Evolutionary conservation across 2,113 vertebrate genomes (phyloP), one percentile per base, ranked within the genome.

Genomic region (Ictalurus punctatus): DNA sequence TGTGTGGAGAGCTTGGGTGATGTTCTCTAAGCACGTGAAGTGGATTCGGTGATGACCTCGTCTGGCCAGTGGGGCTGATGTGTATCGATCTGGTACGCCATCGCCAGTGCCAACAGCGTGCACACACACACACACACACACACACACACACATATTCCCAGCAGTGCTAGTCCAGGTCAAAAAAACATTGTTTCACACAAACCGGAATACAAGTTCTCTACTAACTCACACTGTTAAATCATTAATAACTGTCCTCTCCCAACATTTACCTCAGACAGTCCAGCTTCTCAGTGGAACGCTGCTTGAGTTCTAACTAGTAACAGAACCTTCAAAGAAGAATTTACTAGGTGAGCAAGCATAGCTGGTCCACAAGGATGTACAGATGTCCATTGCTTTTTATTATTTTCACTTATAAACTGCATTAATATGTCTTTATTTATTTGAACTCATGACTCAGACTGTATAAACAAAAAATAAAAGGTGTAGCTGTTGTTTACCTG

Each of bases 31-130:
- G 56, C 44, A 10, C 30, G 78, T 79, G 86, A 67, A 79, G 84
- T 86, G 88, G 87, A 90, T 89, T 78, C 23, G 21, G 54, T 86
- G 83, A 87, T 69, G 85, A 88, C 79, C 86, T 80, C 48, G 80
- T 78, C 81, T 86, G 79, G 91, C 84, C 67, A 34, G 37, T 34
- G 52, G 79, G 37, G 84, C 58, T 84, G 86, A 92, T 90, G 87
- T 90, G 34, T 90, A 91, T 90, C 87, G 91, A 93, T 91, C 91
- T 86, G 3, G 8, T 56, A 34, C 67, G 76, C 88, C 86, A 82
- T 58, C 84, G 83, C 56, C 37, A 69, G 73, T 90, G 59, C 86
- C 90, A 80, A 30, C 85, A 73, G 83, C 63, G 85, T 81, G 86
- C 37, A 44, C 61, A 67, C 88, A 83, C 58, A 30, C 84, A 87